Base-by-base conservation (phyloP, 2,888 invertebrate species). In the Drosophila sordidapex region DNA sequence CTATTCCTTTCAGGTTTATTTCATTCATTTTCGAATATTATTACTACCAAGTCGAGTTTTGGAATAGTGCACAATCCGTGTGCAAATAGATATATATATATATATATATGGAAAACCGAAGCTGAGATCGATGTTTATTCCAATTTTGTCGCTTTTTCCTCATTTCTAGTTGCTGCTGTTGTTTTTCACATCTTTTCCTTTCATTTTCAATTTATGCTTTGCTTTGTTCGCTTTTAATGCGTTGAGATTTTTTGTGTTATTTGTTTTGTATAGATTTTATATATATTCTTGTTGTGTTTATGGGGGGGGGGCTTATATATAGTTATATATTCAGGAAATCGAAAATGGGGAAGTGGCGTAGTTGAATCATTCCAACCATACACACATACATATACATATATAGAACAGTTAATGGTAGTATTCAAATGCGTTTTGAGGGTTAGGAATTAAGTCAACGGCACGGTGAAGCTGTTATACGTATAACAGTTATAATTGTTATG, bases 391-490 rank as follows among this genome's bases (percentile, higher is more conserved):
- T 59, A 56, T 36, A 56, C 35, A 52, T 38, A 40, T 54, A 35
- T 27, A 6, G 31, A 31, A 60, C 33, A 48, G 33, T 15, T 38
- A 61, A 46, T 36, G 56, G 27, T 54, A 38, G 36, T 38, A 15
- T 62, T n/a, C n/a, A 21, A 46, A 59, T 63, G 29, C 21, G 13
- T 10, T 36, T 36, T 29, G 2, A 2, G 29, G 15, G 10, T 15
- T 40, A 6, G 10, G 66, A 75, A 27, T 66, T 70, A 59, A 69
- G 66, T 60, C 54, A 79, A 64, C 57, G 61, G 43, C 61, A 64
- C 60, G 53, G 57, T 43, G 56, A 36, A 68, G 53, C 54, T 79
- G 73, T 70, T 79, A 59, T 70, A 70, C 70, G 53, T 69, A 61
- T 61, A 79, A 79, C 79, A 71, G 61, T 62, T 74, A 60, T 59